Percentiles rank a stretch among this genome's conserved stretches.
These are phyloP conservation scores for Euura lappo DNA, from an alignment of 1,140 invertebrate genomes.

Conservation along the genomic window DNA sequence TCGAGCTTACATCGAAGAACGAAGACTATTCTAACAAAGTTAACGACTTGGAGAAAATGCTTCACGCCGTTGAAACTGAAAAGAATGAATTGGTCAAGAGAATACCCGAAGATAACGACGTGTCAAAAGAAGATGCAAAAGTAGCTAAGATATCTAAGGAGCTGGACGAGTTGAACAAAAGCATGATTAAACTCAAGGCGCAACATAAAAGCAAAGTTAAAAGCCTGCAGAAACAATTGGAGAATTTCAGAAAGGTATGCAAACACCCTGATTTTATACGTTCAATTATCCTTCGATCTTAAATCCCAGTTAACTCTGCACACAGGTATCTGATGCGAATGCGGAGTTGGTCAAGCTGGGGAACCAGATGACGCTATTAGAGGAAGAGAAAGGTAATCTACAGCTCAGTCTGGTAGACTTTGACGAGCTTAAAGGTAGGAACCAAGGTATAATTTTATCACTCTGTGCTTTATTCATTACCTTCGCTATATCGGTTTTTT, in stretches of 20 bases:
- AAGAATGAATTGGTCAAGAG: slow-evolving; percentile 38
- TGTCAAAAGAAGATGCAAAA: slow-evolving; percentile 57
- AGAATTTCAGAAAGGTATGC: slow-evolving; percentile 73
- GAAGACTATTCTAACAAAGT: slow-evolving; percentile 45
- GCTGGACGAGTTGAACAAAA: slow-evolving; percentile 78
- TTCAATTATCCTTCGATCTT: slow-evolving; percentile 18
- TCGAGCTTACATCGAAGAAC: slow-evolving; percentile 40
- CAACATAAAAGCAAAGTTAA: slow-evolving; percentile 82
- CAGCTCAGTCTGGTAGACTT: slow-evolving; percentile 82
- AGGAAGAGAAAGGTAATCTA: slow-evolving; percentile 90
- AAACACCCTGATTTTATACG: slow-evolving; percentile 8
- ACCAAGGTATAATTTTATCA: slow-evolving; percentile 47
- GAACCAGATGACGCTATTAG: slow-evolving; percentile 81
- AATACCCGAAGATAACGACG: slow-evolving; percentile 31
- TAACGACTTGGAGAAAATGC: slow-evolving; percentile 38
- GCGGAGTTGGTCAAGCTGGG: slow-evolving; percentile 74
- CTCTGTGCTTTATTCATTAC: slow-evolving; percentile 36
- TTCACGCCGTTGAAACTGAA: slow-evolving; percentile 46
- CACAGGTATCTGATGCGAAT: slow-evolving; percentile 66
- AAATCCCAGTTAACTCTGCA: slow-evolving; percentile 13
- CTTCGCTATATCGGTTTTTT: slow-evolving; percentile 26
- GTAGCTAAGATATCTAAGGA: slow-evolving; percentile 69
- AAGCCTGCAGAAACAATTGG: slow-evolving; percentile 81
- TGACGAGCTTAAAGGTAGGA: slow-evolving; percentile 78
- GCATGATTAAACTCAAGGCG: slow-evolving; percentile 84